Evolutionary conservation across 2,888 invertebrate genomes (phyloP).

Genomic region (Sipha maydis): DNA sequence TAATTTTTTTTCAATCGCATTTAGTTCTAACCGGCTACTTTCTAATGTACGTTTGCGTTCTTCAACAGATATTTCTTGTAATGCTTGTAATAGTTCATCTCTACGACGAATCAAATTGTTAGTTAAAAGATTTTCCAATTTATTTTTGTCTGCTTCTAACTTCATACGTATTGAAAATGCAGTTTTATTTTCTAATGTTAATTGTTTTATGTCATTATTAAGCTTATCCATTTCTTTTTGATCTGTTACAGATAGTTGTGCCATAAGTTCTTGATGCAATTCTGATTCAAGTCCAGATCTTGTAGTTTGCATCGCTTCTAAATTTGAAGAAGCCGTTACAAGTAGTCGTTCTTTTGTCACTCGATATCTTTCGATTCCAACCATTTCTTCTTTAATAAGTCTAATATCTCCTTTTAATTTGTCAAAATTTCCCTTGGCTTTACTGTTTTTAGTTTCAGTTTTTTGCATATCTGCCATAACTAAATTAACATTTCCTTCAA

Average conservation of each 20-base stretch:
- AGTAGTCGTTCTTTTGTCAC: constrained; percentile 93
- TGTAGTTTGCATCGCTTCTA: constrained; percentile 96
- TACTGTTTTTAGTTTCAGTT: constrained; percentile 97
- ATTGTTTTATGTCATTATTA: constrained; percentile 92
- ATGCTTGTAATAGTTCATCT: constrained; percentile 86
- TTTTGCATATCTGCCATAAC: constrained; percentile 97
- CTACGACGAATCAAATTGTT: constrained; percentile 93
- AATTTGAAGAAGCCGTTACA: constrained; percentile 88
- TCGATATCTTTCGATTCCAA: constrained; percentile 88
- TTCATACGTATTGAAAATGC: constrained; percentile 95
- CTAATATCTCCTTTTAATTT: constrained; percentile 96
- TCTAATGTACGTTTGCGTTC: constrained; percentile 89
- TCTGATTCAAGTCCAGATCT: constrained; percentile 93
- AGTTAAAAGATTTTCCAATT: constrained; percentile 93
- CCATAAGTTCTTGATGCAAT: constrained; percentile 91
- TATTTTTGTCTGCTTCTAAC: constrained; percentile 95
- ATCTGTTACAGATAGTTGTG: constrained; percentile 91
- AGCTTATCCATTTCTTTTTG: constrained; percentile 92
- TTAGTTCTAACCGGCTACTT: constrained; percentile 83
- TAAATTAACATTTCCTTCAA: constrained; percentile 84
- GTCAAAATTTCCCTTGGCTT: constrained; percentile 95
- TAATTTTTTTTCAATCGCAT: constrained; percentile 82
- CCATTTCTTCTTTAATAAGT: constrained; percentile 92
- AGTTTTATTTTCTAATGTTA: constrained; percentile 95
- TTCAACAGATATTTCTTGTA: constrained; percentile 95